These are phyloP conservation scores for Rhogogaster chlorosoma DNA, from an alignment of 2,888 invertebrate genomes.

Conservation along the genomic window DNA sequence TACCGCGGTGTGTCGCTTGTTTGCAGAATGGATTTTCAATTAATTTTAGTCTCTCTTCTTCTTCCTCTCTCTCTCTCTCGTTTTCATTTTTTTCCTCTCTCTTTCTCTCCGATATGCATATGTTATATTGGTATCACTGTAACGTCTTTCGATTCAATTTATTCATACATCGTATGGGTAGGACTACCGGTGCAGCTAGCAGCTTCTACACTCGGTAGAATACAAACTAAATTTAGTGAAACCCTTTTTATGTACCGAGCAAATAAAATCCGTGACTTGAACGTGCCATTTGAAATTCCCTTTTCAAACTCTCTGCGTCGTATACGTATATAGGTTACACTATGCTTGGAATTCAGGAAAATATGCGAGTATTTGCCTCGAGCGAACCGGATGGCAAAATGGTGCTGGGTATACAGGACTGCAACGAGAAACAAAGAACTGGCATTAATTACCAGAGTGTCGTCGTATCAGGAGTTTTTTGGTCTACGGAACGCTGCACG, in stretches of 20 bases:
- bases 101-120: not conserved
- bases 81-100: not conserved
- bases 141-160: slow-evolving; percentile 22
- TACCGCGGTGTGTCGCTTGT: not conserved
- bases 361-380: slow-evolving; percentile 38
- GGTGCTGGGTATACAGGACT: slow-evolving; percentile 15
- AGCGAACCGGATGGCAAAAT: slow-evolving; percentile 18
- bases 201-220: slow-evolving; percentile 1
- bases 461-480: slow-evolving; percentile 28
- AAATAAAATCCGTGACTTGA: slow-evolving; percentile 45
- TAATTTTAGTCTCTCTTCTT: not conserved
- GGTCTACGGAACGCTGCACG: slow-evolving; percentile 8
- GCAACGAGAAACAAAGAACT: slow-evolving; percentile 34
- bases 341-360: slow-evolving; percentile 38
- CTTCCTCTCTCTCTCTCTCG: not conserved
- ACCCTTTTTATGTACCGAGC: slow-evolving; percentile 11
- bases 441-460: slow-evolving; percentile 47
- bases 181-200: not conserved
- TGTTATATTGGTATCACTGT: not conserved
- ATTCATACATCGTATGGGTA: not conserved
- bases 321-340: not conserved
- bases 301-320: slow-evolving; percentile 23
- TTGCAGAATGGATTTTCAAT: not conserved
- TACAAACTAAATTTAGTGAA: slow-evolving; percentile 40
- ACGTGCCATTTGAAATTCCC: slow-evolving; percentile 48